Conservation (phyloP, 1,140 invertebrate species). For the Drosophila bifasciata region DNA sequence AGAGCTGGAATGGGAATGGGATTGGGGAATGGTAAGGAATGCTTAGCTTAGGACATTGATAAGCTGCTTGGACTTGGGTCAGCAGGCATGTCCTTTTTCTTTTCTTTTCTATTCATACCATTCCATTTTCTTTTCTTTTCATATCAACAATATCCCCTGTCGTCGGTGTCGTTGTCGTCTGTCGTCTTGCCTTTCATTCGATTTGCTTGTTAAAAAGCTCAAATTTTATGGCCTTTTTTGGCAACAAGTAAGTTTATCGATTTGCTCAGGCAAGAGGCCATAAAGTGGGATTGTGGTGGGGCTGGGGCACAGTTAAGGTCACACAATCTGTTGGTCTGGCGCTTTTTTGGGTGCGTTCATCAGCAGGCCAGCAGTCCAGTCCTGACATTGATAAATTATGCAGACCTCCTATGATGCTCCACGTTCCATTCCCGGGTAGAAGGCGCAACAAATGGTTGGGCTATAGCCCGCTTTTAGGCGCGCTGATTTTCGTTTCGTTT, state of each 20-base stretch:
- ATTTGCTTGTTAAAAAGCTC: slow-evolving; percentile 81
- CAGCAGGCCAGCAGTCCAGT: slow-evolving; percentile 63
- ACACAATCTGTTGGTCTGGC: slow-evolving; percentile 71
- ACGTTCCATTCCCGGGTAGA: neutral
- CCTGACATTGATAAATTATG: slow-evolving; percentile 80
- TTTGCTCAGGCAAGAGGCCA: slow-evolving; percentile 38
- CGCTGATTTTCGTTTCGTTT: slow-evolving; percentile 34
- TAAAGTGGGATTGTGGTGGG: slow-evolving; percentile 9
- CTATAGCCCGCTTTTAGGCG: slow-evolving; percentile 40
- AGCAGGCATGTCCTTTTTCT: slow-evolving; percentile 47
- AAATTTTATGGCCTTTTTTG: slow-evolving; percentile 76
- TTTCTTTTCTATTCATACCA: slow-evolving; percentile 56
- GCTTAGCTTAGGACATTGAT: slow-evolving; percentile 67
- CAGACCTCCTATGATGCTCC: slow-evolving; percentile 26
- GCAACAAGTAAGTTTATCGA: slow-evolving; percentile 75
- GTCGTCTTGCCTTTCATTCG: slow-evolving; percentile 62
- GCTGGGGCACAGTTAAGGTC: neutral
- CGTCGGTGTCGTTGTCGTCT: slow-evolving; percentile 31
- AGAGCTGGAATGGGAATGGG: slow-evolving; percentile 18
- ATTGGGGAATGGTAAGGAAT: slow-evolving; percentile 40
- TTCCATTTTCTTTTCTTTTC: slow-evolving; percentile 52
- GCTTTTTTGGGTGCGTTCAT: slow-evolving; percentile 65
- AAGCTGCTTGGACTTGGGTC: slow-evolving; percentile 61
- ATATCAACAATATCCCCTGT: slow-evolving; percentile 59
- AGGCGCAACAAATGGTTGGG: slow-evolving; percentile 65